Conservation (phyloP, 2,888 invertebrate genomes). For the Listrodromus nycthemerus region DNA sequence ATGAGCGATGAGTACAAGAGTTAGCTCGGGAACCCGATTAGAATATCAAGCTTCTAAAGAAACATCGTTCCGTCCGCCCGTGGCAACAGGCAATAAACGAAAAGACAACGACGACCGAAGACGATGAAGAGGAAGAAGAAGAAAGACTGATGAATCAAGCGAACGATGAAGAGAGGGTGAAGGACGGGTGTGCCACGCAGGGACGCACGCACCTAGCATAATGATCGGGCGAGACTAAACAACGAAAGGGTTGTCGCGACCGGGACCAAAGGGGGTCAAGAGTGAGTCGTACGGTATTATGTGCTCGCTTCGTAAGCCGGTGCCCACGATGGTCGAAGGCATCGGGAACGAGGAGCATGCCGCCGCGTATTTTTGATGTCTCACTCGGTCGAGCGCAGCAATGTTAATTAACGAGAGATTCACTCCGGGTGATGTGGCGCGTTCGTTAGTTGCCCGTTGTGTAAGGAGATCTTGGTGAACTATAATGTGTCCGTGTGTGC, state of each 20-base stretch:
- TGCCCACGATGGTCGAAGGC: slow-evolving; percentile 51
- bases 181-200: slow-evolving; percentile 53
- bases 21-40: slow-evolving; percentile 74
- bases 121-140: slow-evolving; percentile 14
- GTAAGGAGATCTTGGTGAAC: slow-evolving; percentile 18
- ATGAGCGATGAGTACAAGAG: slow-evolving; percentile 63
- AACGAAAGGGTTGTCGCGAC: slow-evolving; percentile 78
- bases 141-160: slow-evolving; percentile 37
- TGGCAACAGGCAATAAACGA: slow-evolving; percentile 37
- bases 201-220: slow-evolving; percentile 75
- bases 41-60: slow-evolving; percentile 77
- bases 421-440: slow-evolving; percentile 58
- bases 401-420: slow-evolving; percentile 83
- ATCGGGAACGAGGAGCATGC: slow-evolving; percentile 36
- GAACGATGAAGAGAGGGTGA: slow-evolving; percentile 59
- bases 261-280: slow-evolving; percentile 73
- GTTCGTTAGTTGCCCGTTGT: slow-evolving; percentile 64
- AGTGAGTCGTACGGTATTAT: slow-evolving; percentile 62
- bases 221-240: slow-evolving; percentile 78
- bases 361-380: slow-evolving; percentile 78
- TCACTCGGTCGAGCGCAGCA: slow-evolving; percentile 76
- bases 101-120: slow-evolving; percentile 30
- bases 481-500: slow-evolving; percentile 36
- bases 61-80: slow-evolving; percentile 21
- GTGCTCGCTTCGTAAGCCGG: slow-evolving; percentile 25